Evolutionary conservation across 2,113 vertebrate species (phyloP).

Genomic region (Hiodon tergisus): DNA sequence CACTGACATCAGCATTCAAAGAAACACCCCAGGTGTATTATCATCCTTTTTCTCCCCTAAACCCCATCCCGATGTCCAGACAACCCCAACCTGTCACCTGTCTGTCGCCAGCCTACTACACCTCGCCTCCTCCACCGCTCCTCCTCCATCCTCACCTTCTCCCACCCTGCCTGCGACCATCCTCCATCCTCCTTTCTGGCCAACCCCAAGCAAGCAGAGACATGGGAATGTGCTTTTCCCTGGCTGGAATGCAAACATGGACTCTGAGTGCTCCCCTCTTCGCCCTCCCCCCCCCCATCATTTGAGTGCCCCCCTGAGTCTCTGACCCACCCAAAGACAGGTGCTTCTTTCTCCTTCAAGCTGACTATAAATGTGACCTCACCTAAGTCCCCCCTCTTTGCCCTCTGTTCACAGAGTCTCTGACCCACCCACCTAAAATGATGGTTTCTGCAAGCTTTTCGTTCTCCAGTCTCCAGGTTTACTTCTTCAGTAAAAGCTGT

Average conservation of each 20-base stretch:
- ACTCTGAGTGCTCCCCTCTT: conserved; percentile 23
- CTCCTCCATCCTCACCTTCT: neutral
- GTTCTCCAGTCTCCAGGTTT: too few species aligned
- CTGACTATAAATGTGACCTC: conserved; percentile 43
- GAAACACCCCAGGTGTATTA: conserved; percentile 45
- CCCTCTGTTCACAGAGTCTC: too few species aligned
- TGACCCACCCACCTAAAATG: too few species aligned
- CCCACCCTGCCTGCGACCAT: neutral
- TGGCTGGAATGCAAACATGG: too few species aligned
- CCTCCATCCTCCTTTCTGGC: neutral
- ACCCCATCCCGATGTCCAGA: neutral
- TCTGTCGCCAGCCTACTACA: neutral
- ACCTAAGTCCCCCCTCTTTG: neutral
- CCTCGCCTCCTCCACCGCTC: neutral
- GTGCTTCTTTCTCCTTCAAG: conserved; percentile 32
- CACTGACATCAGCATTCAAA: conserved; percentile 57
- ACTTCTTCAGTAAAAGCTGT: too few species aligned
- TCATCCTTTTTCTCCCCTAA: conserved; percentile 31
- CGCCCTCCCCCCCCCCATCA: neutral
- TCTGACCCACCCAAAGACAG: conserved; percentile 24
- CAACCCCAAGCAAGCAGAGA: too few species aligned
- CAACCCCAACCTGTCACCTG: neutral
- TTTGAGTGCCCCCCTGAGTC: conserved; percentile 15
- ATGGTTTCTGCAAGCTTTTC: too few species aligned
- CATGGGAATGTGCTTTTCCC: too few species aligned